phyloP scores from a whole-genome alignment of 2,797 vertebrate species.

The Melanogrammus aeglefinus region DNA sequence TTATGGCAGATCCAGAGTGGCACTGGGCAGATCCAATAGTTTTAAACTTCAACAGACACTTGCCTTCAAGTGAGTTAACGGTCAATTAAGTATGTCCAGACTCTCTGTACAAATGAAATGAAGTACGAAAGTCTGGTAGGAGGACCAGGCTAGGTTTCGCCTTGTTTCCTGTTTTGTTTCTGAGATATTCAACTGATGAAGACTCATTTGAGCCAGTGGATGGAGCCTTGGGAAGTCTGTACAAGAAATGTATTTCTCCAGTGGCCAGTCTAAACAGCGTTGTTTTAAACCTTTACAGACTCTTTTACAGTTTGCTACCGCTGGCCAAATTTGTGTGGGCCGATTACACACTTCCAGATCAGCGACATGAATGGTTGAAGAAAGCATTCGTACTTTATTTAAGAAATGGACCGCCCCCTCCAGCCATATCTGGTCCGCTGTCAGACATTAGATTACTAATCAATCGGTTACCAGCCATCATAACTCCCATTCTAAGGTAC shows the following conservation, averaged over 20 bases:
- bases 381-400: not conserved
- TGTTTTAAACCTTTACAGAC: not conserved
- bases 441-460: not conserved
- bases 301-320: not conserved
- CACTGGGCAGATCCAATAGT: too few relatives aligned
- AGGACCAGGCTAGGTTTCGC: not conserved
- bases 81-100: too few relatives aligned
- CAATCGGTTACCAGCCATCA: too few relatives aligned
- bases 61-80: too few relatives aligned
- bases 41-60: too few relatives aligned
- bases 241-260: not conserved
- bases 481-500: not conserved
- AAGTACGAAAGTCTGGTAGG: too few relatives aligned
- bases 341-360: not conserved
- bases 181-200: not conserved
- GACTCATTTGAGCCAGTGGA: not conserved
- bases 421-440: not conserved
- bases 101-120: too few relatives aligned
- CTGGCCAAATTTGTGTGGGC: not conserved
- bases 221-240: not conserved
- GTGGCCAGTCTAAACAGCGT: not conserved
- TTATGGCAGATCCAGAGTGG: too few relatives aligned
- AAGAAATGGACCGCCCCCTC: not conserved
- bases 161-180: not conserved
- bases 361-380: too few relatives aligned